These are phyloP conservation scores for Struthidea cinerea DNA, from an alignment of 2,113 vertebrate species.

Conservation along the genomic window DNA sequence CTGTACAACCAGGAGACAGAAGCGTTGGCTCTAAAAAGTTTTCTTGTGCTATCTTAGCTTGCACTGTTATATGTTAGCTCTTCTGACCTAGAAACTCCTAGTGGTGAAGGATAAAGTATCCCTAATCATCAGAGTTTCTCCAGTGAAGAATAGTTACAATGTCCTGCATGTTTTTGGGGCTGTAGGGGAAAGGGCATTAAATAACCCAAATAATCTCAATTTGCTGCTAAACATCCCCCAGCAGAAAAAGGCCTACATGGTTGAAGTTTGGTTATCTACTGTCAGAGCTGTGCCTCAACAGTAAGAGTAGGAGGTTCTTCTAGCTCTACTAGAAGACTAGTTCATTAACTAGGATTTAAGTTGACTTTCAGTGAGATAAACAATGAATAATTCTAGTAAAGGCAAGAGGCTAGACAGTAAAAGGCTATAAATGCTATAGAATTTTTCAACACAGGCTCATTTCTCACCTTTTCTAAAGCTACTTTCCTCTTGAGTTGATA, in stretches of 20 bases:
- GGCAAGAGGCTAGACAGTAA: not conserved
- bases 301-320: not conserved
- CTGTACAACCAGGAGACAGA: not conserved
- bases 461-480: not conserved
- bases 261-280: not conserved
- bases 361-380: not conserved
- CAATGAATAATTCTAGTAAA: not conserved
- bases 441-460: not conserved
- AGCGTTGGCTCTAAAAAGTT: not conserved
- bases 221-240: not conserved
- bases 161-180: not conserved
- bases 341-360: not conserved
- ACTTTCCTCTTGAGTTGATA: not conserved
- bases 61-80: not conserved
- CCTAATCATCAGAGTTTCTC: not conserved
- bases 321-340: not conserved
- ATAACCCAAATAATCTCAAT: not conserved
- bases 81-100: not conserved
- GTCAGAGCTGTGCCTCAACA: not conserved
- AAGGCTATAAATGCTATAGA: not conserved
- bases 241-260: not conserved
- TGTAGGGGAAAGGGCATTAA: not conserved
- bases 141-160: not conserved
- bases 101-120: not conserved
- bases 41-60: not conserved